Evolutionary conservation across 2,888 invertebrate genomes (phyloP).

Genomic region (Caenorhabditis becei): DNA sequence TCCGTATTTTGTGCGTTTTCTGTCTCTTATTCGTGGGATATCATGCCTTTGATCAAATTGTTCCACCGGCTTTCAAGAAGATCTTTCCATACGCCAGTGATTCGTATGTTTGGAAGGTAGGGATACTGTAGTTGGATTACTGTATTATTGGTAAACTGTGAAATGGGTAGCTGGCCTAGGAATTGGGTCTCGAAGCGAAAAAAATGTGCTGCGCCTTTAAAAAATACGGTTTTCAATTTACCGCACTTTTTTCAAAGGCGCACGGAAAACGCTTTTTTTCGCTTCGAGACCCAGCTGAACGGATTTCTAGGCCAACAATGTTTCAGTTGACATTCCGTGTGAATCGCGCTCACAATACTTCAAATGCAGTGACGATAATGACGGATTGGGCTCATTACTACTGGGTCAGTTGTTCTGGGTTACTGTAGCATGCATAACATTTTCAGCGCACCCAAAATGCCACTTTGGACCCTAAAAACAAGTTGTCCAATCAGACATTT

Average conservation of each 20-base stretch:
- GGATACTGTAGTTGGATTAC: background rate
- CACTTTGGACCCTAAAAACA: constrained; percentile 15
- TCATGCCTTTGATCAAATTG: constrained; percentile 22
- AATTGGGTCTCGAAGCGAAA: too few relatives aligned
- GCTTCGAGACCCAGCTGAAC: too few relatives aligned
- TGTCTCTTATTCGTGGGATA: constrained; percentile 4
- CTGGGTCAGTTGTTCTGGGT: constrained; percentile 6
- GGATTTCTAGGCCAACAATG: background rate
- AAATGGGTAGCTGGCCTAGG: too few relatives aligned
- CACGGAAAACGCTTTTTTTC: too few relatives aligned
- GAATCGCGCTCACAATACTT: constrained; percentile 4
- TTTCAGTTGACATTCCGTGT: constrained; percentile 33
- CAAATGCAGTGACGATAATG: background rate
- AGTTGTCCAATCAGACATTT: constrained; percentile 6
- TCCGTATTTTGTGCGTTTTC: constrained; percentile 7
- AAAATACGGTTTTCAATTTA: too few relatives aligned
- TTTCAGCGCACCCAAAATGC: constrained; percentile 35
- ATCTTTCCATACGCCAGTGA: constrained; percentile 28
- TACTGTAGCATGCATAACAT: background rate
- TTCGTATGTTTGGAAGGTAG: constrained; percentile 16
- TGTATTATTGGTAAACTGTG: too few relatives aligned
- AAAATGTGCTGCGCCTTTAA: too few relatives aligned
- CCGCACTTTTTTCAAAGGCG: too few relatives aligned
- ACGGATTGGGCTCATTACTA: constrained; percentile 4
- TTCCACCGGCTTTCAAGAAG: constrained; percentile 14